Conservation (phyloP, 2,797 vertebrate genomes). For the Urophycis tenuis region DNA sequence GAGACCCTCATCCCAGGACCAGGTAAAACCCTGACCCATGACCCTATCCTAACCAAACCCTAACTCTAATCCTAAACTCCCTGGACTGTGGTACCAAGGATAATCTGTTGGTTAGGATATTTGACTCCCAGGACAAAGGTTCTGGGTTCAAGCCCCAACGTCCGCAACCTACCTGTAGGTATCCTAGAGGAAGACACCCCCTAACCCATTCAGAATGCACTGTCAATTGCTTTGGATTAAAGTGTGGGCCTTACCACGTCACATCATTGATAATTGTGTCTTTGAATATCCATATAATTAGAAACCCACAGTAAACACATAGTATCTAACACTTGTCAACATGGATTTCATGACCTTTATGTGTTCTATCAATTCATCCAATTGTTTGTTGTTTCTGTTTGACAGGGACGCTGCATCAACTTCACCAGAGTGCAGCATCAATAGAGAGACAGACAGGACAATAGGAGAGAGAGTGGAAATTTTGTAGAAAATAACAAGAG, state of each 20-base stretch:
- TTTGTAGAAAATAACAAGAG: too few relatives aligned
- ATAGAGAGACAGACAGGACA: slow-evolving; percentile 20
- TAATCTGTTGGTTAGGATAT: background rate
- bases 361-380: background rate
- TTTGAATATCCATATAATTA: background rate
- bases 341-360: background rate
- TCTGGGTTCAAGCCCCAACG: background rate
- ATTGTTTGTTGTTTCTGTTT: slow-evolving; percentile 17
- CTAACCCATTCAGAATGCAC: background rate
- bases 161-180: background rate
- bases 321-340: background rate
- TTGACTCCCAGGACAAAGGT: background rate
- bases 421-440: slow-evolving; percentile 65
- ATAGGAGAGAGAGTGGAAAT: background rate
- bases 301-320: background rate
- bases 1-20: slow-evolving; percentile 87
- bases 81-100: background rate
- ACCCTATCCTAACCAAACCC: background rate
- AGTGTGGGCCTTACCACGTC: background rate
- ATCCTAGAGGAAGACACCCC: too few relatives aligned
- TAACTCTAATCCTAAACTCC: background rate
- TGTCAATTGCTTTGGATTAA: background rate
- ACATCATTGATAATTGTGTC: too few relatives aligned
- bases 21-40: slow-evolving; percentile 66
- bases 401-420: slow-evolving; percentile 72